These are phyloP conservation scores for Neoaliturus tenellus DNA, from an alignment of 2,888 invertebrate species.

Conservation along the genomic window DNA sequence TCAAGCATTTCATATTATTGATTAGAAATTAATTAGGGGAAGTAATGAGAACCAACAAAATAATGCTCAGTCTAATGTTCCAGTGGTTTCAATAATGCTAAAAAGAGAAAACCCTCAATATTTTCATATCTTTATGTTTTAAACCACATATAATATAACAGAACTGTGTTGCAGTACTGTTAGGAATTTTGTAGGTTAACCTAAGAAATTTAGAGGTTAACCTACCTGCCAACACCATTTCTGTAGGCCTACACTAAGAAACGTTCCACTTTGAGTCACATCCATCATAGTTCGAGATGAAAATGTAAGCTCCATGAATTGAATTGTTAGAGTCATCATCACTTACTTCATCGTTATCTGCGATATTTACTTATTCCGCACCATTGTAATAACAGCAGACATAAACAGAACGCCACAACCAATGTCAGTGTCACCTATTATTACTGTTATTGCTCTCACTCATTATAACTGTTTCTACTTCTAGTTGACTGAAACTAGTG, in stretches of 20 bases:
- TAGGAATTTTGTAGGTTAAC: conserved; percentile 7
- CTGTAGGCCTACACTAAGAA: not conserved
- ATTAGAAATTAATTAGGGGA: no score
- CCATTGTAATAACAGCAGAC: not conserved
- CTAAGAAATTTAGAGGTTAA: conserved; percentile 8
- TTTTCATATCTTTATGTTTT: not conserved
- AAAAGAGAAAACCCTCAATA: not conserved
- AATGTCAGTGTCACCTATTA: conserved; percentile 9
- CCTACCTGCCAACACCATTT: conserved; percentile 19
- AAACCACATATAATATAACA: no score
- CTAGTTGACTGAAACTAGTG: not conserved
- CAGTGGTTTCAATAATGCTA: not conserved
- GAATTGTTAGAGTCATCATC: not conserved
- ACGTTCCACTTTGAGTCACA: not conserved
- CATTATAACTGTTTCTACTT: not conserved
- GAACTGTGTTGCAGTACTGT: conserved; percentile 12
- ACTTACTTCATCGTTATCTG: not conserved
- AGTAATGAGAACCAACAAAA: no score
- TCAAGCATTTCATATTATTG: no score
- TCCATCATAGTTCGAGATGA: not conserved
- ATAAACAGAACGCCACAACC: not conserved
- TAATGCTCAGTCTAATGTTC: no score
- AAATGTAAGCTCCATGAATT: not conserved
- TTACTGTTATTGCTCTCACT: not conserved
- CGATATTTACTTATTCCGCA: not conserved